Evolutionary conservation across 2,888 invertebrate genomes (phyloP), one percentile per base, ranked within the genome.

Genomic region (Asteroscopus sphinx): DNA sequence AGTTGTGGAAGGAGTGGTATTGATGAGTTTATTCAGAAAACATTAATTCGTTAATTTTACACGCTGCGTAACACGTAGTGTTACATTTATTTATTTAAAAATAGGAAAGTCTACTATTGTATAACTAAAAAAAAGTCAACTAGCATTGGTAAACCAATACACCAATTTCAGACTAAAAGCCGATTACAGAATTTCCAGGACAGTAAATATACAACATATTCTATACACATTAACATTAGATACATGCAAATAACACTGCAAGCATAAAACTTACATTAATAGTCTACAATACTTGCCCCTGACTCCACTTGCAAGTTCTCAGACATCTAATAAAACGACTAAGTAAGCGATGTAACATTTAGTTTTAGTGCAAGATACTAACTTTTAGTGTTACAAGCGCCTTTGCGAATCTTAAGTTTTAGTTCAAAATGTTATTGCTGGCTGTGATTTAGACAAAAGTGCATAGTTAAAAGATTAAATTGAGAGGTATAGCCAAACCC

Each of bases 291-390:
- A 8, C 32, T n/a, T 13, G 8, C 45, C 35, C 26, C 32, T 30
- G 16, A 25, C 32, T 45, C 21, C 37, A 39, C 44, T 60, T 13
- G 28, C 13, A n/a, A 41, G 9, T 33, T 21, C 42, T 35, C 28
- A 39, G 35, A 67, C 60, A 41, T 58, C 26, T 15, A 51, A 33
- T 65, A 35, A 68, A 62, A 51, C 55, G 32, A 61, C 49, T 62
- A 52, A 41, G 57, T 67, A 57, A 48, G 63, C 48, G 44, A 48
- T 57, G 48, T 49, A 15, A 48, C 56, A 41, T 68, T 62, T 13
- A 30, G 57, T 68, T 52, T 62, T 36, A 68, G 44, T 56, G 9
- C 47, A 25, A n/a, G 28, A 13, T 21, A 21, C 47, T 53, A 16
- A 21, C 37, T 39, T 55, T 51, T 37, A 54, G 12, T 46, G 45